phyloP scores from a whole-genome alignment of 2,113 vertebrate genomes.

The Lathamus discolor region DNA sequence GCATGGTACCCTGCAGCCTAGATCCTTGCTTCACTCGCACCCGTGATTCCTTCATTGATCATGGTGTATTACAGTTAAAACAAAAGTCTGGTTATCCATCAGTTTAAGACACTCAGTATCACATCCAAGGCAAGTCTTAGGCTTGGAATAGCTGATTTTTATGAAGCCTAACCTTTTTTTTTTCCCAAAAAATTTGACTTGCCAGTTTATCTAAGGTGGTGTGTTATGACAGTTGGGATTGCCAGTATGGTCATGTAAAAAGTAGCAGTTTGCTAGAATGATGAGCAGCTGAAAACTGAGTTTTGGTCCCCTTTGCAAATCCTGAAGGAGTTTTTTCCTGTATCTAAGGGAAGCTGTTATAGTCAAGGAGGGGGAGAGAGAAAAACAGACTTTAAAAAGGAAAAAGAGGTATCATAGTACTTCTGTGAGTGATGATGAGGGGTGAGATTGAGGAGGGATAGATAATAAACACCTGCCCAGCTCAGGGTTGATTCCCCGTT shows the following conservation, averaged over 20 bases:
- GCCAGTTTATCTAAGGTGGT: neutral
- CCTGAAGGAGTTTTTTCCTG: neutral
- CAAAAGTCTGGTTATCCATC: neutral
- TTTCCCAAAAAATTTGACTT: neutral
- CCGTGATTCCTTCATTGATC: neutral
- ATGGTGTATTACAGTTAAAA: neutral
- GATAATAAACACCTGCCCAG: neutral
- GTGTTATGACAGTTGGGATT: neutral
- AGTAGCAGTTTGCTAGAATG: neutral
- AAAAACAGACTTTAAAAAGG: neutral
- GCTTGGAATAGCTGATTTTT: neutral
- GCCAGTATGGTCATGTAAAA: neutral
- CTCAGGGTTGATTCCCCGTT: neutral
- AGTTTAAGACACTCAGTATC: neutral
- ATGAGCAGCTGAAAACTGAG: neutral
- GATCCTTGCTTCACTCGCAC: neutral
- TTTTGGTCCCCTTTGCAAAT: neutral
- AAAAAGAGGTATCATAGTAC: accelerated
- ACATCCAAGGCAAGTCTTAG: neutral
- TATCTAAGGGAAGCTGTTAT: neutral
- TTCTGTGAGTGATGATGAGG: neutral
- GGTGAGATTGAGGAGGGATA: neutral
- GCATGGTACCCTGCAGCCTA: neutral
- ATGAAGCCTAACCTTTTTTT: neutral
- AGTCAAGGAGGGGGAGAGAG: neutral